Base-by-base conservation (phyloP, 2,888 invertebrate genomes). In the Ecdyonurus torrentis region DNA sequence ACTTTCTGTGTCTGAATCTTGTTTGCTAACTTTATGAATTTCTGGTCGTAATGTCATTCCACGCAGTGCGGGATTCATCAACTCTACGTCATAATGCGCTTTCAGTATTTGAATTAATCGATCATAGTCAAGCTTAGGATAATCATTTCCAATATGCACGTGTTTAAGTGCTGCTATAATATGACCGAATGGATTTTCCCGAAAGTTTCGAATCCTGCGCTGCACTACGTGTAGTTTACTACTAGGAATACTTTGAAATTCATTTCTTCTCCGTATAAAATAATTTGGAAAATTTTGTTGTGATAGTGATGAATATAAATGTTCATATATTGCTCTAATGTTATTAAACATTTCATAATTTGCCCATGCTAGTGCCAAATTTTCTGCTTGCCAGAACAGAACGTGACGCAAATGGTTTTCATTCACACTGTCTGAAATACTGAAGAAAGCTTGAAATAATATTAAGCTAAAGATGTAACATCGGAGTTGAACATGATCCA, bases 331-430 rank as follows among this genome's bases (percentile, higher is more conserved):
- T n/a, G 55, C 55, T n/a, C n/a, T 20, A 55, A 55, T 55, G 20
- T 55, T 55, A 22, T 55, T 55, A 22, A 18, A 55, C 55, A 55
- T 55, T 55, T 55, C 55, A 22, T 5, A 55, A 55, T 55, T 55
- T 0, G 85, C 82, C 88, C 89, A 90, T 64, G 79, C 81, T 1
- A 80, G 79, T 67, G 80, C 84, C 68, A 85, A 82, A 64, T 82
- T 78, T 74, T 91, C 89, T 68, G 87, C 85, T 74, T 89, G 82
- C 86, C 86, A 87, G 72, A 89, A 88, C 25, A 91, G 73, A 69
- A 86, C 82, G 66, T 83, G 83, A 63, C 87, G 81, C 50, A 91
- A 79, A 69, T 91, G 55, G 20, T 55, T 22, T 22, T 55, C 55
- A 22, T n/a, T 20, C 10, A 55, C 55, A 55, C 55, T 55, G 7